Evolutionary conservation across 2,888 invertebrate species (phyloP).

Genomic region (Leistus spinibarbis): DNA sequence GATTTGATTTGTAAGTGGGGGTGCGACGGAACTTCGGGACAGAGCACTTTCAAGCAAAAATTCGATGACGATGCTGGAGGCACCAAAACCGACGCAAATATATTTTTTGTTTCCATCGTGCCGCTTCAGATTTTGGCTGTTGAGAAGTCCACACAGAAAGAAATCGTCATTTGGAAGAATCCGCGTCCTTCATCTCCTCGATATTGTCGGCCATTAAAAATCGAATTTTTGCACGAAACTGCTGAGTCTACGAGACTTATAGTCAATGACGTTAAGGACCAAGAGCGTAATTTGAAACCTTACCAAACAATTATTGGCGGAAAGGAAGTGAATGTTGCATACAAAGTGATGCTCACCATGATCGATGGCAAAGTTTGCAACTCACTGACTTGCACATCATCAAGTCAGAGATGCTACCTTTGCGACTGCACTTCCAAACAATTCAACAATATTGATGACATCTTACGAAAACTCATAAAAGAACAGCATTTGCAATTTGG

Average conservation of each 20-base stretch:
- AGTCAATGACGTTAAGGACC: slow-evolving; percentile 17
- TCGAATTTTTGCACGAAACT: slow-evolving; percentile 45
- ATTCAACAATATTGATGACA: slow-evolving; percentile 41
- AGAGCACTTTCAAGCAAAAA: slow-evolving; percentile 41
- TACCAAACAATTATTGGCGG: background rate
- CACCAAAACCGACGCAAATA: slow-evolving; percentile 39
- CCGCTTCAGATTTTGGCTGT: slow-evolving; percentile 40
- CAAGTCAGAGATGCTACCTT: slow-evolving; percentile 45
- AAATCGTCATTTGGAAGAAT: slow-evolving; percentile 46
- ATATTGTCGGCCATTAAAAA: slow-evolving; percentile 47
- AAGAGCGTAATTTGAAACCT: background rate
- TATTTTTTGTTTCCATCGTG: slow-evolving; percentile 44
- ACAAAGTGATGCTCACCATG: slow-evolving; percentile 44
- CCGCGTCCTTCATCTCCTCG: slow-evolving; percentile 47
- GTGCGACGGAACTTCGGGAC: slow-evolving; percentile 42
- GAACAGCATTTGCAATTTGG: slow-evolving; percentile 42
- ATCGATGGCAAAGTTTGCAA: slow-evolving; percentile 48
- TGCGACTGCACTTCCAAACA: slow-evolving; percentile 45
- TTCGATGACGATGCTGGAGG: slow-evolving; percentile 23
- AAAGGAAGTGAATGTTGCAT: slow-evolving; percentile 5
- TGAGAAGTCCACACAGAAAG: slow-evolving; percentile 7
- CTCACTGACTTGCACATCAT: slow-evolving; percentile 43
- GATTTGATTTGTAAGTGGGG: slow-evolving; percentile 44
- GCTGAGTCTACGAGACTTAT: slow-evolving; percentile 45
- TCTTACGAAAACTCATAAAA: slow-evolving; percentile 22